Percentiles rank a stretch among this genome's conserved stretches.
phyloP scores from a whole-genome alignment of 2,797 vertebrate species.

The Ciconia nigra region DNA sequence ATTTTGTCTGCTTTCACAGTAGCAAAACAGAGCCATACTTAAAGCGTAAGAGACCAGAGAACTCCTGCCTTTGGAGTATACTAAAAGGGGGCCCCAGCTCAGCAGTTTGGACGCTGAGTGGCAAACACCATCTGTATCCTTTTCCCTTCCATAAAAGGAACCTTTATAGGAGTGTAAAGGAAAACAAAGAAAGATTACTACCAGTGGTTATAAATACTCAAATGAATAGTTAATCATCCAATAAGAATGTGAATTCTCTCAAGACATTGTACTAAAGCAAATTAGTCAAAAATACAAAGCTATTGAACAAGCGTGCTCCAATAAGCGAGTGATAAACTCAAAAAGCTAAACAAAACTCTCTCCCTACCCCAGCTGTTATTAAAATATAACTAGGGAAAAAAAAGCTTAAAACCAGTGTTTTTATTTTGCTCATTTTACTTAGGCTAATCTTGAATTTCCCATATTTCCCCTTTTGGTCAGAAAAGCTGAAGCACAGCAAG shows the following conservation, averaged over 20 bases:
- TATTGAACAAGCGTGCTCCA: not conserved
- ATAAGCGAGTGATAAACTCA: not conserved
- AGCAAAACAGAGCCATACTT: conserved; percentile 61
- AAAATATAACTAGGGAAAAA: not conserved
- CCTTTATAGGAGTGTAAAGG: conserved; percentile 62
- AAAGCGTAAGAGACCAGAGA: conserved; percentile 25
- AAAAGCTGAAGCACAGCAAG: not conserved
- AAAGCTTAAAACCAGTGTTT: not conserved
- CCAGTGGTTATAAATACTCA: conserved; percentile 41
- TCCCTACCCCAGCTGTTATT: not conserved
- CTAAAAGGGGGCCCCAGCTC: conserved; percentile 47
- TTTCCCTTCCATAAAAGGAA: conserved; percentile 72
- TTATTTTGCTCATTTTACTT: not conserved
- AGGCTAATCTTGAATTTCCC: not conserved
- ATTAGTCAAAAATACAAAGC: not conserved
- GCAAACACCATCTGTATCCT: conserved; percentile 75
- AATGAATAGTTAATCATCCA: conserved; percentile 50
- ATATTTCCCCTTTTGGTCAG: not conserved
- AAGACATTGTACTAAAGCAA: not conserved
- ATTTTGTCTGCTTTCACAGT: conserved; percentile 53
- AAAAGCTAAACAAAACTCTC: not conserved
- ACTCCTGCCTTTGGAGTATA: conserved; percentile 44
- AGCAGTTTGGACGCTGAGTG: conserved; percentile 41
- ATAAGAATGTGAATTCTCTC: conserved; percentile 21
- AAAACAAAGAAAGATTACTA: conserved; percentile 65